Evolutionary conservation across 2,113 vertebrate genomes (phyloP).

Genomic region (Aphelocoma coerulescens): DNA sequence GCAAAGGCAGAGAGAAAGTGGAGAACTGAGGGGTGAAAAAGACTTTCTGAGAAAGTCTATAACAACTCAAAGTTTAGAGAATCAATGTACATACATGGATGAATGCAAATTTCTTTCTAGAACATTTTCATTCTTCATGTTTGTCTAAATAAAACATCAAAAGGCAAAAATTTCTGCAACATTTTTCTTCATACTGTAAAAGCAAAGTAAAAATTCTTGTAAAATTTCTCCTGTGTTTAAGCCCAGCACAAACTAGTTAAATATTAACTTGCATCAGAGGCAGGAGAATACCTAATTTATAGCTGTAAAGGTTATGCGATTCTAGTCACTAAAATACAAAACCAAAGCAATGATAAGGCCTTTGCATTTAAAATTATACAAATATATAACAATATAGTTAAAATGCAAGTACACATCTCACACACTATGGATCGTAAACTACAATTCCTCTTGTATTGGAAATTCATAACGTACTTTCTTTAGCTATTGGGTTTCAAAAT

Average conservation of each 20-base stretch:
- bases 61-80: neutral
- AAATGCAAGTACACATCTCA: constrained; percentile 54
- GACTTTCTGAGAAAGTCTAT: neutral
- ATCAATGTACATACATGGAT: neutral
- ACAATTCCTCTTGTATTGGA: constrained; percentile 60
- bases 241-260: neutral
- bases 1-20: neutral
- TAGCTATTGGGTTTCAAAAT: constrained; percentile 58
- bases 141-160: neutral
- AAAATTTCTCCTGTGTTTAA: neutral
- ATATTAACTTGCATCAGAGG: neutral
- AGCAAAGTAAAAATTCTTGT: neutral
- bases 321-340: neutral
- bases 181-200: neutral
- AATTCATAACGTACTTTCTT: constrained; percentile 66
- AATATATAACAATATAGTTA: constrained; percentile 26
- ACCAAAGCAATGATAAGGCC: constrained; percentile 43
- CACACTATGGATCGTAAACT: constrained; percentile 48
- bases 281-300: neutral
- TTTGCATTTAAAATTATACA: constrained; percentile 39
- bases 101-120: neutral
- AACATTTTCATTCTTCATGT: neutral
- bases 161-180: neutral
- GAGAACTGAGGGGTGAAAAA: neutral
- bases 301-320: neutral